Base-by-base conservation (phyloP, 2,797 vertebrate species). In the Margarornis squamiger region DNA sequence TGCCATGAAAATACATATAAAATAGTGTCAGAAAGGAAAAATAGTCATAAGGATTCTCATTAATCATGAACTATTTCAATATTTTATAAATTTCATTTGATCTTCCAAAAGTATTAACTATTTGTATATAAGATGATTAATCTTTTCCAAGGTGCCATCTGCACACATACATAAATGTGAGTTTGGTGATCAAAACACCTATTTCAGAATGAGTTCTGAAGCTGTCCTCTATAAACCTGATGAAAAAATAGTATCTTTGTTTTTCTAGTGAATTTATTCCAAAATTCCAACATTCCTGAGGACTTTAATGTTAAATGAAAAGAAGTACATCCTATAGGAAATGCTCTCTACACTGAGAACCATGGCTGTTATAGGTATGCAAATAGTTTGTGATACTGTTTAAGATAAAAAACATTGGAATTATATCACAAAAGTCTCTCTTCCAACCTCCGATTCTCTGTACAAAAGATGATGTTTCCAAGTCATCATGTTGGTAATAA, bases 101-200 rank as follows among this genome's bases (percentile, higher is more conserved):
- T 57, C 57, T 68, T 80, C 43, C 2, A 7, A 27, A 88, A 72
- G 4, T 34, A 34, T 65, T 54, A 52, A 12, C 2, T 9, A 57
- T 58, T 65, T 81, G 7, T 23, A 46, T 67, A 61, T 24, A 58
- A 65, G 20, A 14, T 51, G 12, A 32, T 29, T n/a, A 21, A n/a
- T n/a, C 2, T 68, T 54, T 62, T 80, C 17, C 41, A 78, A 80
- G 54, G 14, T 74, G 12, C 4, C 5, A n/a, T 54, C 52, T 84
- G 5, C 51, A 49, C 0, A 0, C 10, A 75, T 61, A 65, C 2
- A 6, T 16, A 48, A n/a, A n/a, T n/a, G n/a, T n/a, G 21, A 7
- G 3, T 38, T 61, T 78, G 12, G 15, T 2, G 5, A 68, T 54
- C 14, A 84, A 86, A 84, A 39, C 10, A 32, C 14, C 12, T 45